A percentile compares a stretch with the other conserved stretches of the same genome.
phyloP scores from a whole-genome alignment of 1,140 invertebrate species.

The Chrysomallon squamiferum region DNA sequence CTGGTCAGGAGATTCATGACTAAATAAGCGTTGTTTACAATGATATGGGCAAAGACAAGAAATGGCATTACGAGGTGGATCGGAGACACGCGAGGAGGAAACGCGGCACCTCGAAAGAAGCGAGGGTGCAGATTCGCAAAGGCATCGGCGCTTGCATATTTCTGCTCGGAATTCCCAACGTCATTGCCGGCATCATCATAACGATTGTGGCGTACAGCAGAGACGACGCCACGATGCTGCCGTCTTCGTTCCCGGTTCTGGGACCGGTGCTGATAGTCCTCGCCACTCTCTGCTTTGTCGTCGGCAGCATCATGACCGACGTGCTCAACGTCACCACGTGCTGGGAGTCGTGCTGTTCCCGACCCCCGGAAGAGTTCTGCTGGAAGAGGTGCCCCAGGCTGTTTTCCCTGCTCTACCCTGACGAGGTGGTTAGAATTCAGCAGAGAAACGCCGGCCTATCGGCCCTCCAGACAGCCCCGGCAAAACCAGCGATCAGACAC shows the following conservation, averaged over 20 bases:
- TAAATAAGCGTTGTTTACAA: neutral
- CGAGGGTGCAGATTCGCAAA: neutral
- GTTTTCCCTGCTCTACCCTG: neutral
- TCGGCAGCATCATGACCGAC: neutral
- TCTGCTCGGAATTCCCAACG: neutral
- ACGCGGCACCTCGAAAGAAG: neutral
- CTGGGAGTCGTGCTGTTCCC: neutral
- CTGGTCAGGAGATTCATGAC: too few species aligned
- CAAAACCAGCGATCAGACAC: neutral
- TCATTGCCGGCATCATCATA: neutral
- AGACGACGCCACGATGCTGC: neutral
- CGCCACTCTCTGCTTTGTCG: neutral
- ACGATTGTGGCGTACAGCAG: neutral
- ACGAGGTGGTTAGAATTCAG: neutral
- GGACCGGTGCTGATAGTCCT: neutral
- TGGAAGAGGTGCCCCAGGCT: slow-evolving; percentile 1
- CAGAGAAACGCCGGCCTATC: neutral
- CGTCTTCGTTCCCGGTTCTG: neutral
- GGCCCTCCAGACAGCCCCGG: neutral
- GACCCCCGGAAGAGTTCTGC: neutral
- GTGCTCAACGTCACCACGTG: neutral
- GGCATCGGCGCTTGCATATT: slow-evolving; percentile 1
- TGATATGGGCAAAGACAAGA: slow-evolving; percentile 2
- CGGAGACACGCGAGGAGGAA: neutral
- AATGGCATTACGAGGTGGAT: neutral